These are phyloP conservation scores for Mallotus villosus DNA, from an alignment of 2,797 vertebrate species.

Conservation along the genomic window DNA sequence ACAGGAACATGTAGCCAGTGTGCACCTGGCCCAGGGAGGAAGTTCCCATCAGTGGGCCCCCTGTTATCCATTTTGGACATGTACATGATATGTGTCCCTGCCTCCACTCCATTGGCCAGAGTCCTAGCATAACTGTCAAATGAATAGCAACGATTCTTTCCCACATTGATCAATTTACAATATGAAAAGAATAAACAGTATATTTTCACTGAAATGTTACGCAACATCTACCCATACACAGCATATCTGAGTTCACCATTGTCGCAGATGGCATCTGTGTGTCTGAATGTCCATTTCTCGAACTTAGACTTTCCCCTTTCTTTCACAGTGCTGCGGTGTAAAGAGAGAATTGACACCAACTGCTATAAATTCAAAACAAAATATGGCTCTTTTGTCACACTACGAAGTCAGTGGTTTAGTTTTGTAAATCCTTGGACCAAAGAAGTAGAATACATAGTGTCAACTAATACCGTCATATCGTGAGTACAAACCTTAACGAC, in stretches of 20 bases:
- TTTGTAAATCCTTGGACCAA: constrained; percentile 99
- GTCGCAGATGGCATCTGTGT: background rate
- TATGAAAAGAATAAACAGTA: too few species aligned
- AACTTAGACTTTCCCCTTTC: constrained; percentile 27
- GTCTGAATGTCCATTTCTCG: background rate
- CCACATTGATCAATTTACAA: too few species aligned
- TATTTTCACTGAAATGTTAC: too few species aligned
- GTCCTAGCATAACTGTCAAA: too few species aligned
- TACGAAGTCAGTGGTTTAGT: constrained; percentile 97
- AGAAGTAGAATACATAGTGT: constrained; percentile 97
- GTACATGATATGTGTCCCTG: too few species aligned
- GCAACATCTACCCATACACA: too few species aligned
- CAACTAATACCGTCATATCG: constrained; percentile 93
- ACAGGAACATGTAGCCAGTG: background rate
- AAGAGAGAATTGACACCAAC: constrained; percentile 93
- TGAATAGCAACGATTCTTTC: too few species aligned
- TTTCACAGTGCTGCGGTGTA: constrained; percentile 86
- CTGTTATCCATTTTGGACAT: background rate
- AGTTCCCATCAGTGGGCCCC: background rate
- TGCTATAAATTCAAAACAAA: constrained; percentile 94
- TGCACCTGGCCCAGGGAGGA: background rate
- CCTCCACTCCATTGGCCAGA: too few species aligned
- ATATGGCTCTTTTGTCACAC: constrained; percentile 88
- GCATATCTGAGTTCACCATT: too few species aligned
- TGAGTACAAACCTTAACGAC: constrained; percentile 74